Conservation (phyloP, 2,888 invertebrate genomes). For the Protonemura montana region DNA sequence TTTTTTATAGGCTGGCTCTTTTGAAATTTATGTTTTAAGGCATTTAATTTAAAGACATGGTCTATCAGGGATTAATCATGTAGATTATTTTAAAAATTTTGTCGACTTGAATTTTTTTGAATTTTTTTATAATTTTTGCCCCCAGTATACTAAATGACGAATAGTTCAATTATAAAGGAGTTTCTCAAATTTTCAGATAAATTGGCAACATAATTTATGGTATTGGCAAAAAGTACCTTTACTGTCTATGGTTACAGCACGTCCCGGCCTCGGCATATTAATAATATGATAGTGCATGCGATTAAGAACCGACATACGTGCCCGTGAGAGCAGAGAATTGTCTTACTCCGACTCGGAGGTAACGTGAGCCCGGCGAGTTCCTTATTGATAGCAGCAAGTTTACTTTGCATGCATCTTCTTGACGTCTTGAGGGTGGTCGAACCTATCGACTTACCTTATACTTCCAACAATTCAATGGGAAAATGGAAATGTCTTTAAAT, state of each 20-base stretch:
- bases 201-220: neutral
- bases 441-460: too few species aligned
- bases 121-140: too few species aligned
- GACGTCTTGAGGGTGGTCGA: neutral
- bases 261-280: neutral
- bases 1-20: too few species aligned
- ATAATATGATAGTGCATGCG: neutral
- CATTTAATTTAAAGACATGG: too few species aligned
- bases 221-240: neutral
- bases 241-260: neutral
- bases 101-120: too few species aligned
- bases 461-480: too few species aligned
- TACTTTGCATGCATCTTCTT: constrained; percentile 30
- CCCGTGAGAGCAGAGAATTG: neutral
- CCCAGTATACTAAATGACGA: too few species aligned
- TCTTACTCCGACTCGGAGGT: neutral
- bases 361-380: neutral
- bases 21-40: too few species aligned
- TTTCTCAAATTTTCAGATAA: neutral
- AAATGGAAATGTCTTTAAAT: too few species aligned
- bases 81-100: too few species aligned
- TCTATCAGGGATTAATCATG: too few species aligned
- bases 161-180: neutral
- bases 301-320: neutral
- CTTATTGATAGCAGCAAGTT: constrained; percentile 1